These are phyloP conservation scores for Phataginus tricuspis DNA, from an alignment of 2,797 vertebrate species.

Conservation along the genomic window DNA sequence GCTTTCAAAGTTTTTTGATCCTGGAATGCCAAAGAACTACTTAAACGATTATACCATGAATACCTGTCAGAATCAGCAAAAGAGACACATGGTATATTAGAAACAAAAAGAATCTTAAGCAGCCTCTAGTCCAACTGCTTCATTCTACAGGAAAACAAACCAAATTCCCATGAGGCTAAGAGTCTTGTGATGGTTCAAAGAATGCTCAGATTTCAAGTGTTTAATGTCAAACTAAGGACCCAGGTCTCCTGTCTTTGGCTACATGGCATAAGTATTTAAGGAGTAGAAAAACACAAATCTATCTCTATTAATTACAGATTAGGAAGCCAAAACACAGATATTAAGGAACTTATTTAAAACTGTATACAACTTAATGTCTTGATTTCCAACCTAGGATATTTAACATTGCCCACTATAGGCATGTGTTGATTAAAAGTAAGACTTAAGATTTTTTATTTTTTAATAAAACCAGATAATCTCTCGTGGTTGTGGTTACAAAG, in stretches of 20 bases:
- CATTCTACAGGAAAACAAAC: background rate
- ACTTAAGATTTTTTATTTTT: background rate
- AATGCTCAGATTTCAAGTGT: background rate
- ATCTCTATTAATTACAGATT: background rate
- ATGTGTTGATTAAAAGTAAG: background rate
- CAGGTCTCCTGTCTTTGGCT: background rate
- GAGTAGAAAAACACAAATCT: background rate
- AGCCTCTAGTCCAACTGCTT: background rate
- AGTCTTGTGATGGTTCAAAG: background rate
- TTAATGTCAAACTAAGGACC: background rate
- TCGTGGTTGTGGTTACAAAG: background rate
- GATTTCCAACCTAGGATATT: background rate
- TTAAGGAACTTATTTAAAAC: background rate
- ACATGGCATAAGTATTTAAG: background rate
- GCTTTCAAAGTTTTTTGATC: background rate
- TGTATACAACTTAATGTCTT: background rate
- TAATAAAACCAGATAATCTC: background rate
- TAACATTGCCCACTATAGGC: background rate
- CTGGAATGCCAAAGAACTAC: background rate
- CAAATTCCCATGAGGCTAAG: background rate
- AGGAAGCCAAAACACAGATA: background rate
- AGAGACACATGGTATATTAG: background rate
- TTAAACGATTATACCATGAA: background rate
- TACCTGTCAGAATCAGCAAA: background rate
- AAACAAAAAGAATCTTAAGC: background rate